Base-by-base conservation (phyloP, 2,113 vertebrate species). In the Argyrosomus japonicus region DNA sequence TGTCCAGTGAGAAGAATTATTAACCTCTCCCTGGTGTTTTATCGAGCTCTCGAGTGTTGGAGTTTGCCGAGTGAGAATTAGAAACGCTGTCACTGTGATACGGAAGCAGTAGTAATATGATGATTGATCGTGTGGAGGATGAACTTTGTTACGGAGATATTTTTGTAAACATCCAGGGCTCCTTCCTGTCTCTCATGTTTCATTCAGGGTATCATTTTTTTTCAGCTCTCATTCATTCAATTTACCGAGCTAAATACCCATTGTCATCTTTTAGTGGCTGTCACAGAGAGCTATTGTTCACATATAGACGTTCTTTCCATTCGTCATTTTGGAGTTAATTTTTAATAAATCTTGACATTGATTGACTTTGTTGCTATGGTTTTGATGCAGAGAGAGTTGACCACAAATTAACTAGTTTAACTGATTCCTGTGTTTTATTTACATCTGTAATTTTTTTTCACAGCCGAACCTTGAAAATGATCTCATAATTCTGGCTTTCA, bases 171-270 rank as follows among this genome's bases (percentile, higher is more conserved):
- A 6, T 50, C 17, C n/a, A 27, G 1, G 21, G 11, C 61, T 75
- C 13, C 62, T 87, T 86, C 61, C 57, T 57, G 60, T 63, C 29
- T 73, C 45, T 87, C 77, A 12, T 32, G 27, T 81, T 74, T 81
- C 48, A n/a, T 57, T 23, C 3, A 19, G 18, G 43, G 15, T 60
- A 48, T 87, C 40, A 21, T 18, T 48, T 68, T 78, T 15, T 82
- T 14, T 67, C 45, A 62, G 56, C 61, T 74, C 5, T 36, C 25
- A 57, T 78, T 50, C 45, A n/a, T 40, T 73, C 25, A 56, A 48
- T 67, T 62, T 2, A 53, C 25, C 50, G 12, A 36, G 36, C n/a
- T 53, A 13, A 47, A 29, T 1, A 23, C 3, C 45, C 10, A 21
- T 27, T 2, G 3, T 58, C n/a, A 9, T 61, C 36, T 57, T 45